phyloP scores from a whole-genome alignment of 1,140 invertebrate species.

The Drosophila nigrodunni region DNA sequence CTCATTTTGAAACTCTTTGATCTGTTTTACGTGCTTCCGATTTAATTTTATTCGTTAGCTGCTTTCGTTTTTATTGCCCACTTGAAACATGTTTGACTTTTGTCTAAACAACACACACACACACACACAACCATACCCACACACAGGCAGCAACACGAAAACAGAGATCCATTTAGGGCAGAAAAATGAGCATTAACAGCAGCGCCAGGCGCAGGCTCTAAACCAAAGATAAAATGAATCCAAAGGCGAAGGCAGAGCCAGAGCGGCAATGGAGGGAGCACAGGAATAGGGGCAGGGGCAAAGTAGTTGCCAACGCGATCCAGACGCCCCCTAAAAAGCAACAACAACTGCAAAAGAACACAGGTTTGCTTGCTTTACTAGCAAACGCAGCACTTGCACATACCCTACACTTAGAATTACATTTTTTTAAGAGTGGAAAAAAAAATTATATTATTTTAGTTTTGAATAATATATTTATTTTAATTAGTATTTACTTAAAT shows the following conservation, averaged over 20 bases:
- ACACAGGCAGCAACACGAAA: not conserved
- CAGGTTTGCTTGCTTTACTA: not conserved
- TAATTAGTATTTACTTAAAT: too few relatives aligned
- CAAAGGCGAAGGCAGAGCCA: too few relatives aligned
- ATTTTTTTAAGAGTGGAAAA: too few relatives aligned
- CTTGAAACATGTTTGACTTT: slow-evolving; percentile 61
- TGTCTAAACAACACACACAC: slow-evolving; percentile 50
- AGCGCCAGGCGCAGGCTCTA: slow-evolving; percentile 44
- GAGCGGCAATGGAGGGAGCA: too few relatives aligned
- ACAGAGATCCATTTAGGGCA: slow-evolving; percentile 55
- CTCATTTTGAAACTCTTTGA: slow-evolving; percentile 57
- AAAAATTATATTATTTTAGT: too few relatives aligned
- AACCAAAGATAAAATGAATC: slow-evolving; percentile 38
- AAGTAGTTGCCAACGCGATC: slow-evolving; percentile 1
- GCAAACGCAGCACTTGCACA: not conserved
- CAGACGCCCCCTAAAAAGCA: slow-evolving; percentile 25
- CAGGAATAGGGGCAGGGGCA: not conserved
- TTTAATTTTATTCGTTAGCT: slow-evolving; percentile 54
- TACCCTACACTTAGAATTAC: slow-evolving; percentile 7
- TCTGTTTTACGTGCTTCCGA: slow-evolving; percentile 72
- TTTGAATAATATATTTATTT: too few relatives aligned
- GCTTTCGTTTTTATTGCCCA: slow-evolving; percentile 75
- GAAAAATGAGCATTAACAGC: slow-evolving; percentile 39
- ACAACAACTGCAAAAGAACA: slow-evolving; percentile 1
- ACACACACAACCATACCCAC: not conserved